Evolutionary conservation across 2,888 invertebrate genomes (phyloP), one percentile per base, ranked within the genome.

Genomic region (Andrena flavipes): DNA sequence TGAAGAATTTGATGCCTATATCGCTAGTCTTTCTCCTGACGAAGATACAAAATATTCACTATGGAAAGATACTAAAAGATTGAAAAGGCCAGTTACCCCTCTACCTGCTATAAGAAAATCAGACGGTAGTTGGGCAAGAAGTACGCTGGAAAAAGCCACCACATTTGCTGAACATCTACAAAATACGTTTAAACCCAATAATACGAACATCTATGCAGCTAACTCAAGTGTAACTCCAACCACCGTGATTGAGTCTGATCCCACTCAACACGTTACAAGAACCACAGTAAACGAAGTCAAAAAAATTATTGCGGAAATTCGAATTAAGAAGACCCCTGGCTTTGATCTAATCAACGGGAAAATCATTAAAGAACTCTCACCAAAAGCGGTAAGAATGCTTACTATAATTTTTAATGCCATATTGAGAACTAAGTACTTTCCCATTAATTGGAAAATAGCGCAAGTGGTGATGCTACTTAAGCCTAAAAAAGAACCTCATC

Each of bases 31-130:
- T 2, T 56, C 42, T 13, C 48, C 30, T 4, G n/a, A 29, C 5
- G 23, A 73, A 10, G 65, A 65, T n/a, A 65, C 56, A 10, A 13
- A 51, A 0, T 64, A 73, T 42, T 51, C 35, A n/a, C 54, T 73
- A 0, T 73, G 54, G 72, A 64, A 73, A 54, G 72, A 29, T 13
- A 73, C 42, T 23, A 73, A 64, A 64, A 42, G 13, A 7, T n/a
- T 73, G 35, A 59, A 73, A 59, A 64, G 65, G 16, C 13, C 16
- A 33, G 20, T 13, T 26, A 51, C 48, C 10, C 16, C 7, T 5
- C 4, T 67, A 62, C 35, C 6, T 51, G 23, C 30, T 30, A 72
- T 72, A 29, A 33, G 33, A 23, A 60, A 62, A 16, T 6, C 2
- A 10, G 16, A 73, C 8, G 3, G n/a, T n/a, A 65, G 13, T n/a